Conservation (phyloP, 2,888 invertebrate species). For the Campoplex capitator region DNA sequence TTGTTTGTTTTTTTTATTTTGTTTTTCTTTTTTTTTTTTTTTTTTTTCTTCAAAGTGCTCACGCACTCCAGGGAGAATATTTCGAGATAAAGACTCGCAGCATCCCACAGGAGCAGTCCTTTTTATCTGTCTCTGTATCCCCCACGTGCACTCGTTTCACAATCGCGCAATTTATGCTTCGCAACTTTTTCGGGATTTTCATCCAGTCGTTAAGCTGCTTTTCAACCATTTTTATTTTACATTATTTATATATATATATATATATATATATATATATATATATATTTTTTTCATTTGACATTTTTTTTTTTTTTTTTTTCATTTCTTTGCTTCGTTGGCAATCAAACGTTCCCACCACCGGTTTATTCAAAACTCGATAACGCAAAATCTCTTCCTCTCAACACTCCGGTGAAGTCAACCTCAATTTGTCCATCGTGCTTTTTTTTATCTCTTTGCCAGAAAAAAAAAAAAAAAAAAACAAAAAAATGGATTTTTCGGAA, state of each 20-base stretch:
- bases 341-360: conserved; percentile 57
- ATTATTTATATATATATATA: too few species aligned
- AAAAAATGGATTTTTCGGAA: not conserved
- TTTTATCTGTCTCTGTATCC: not conserved
- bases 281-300: too few species aligned
- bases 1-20: not conserved
- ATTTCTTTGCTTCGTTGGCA: conserved; percentile 14
- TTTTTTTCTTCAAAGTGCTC: too few species aligned
- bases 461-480: not conserved
- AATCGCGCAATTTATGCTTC: conserved; percentile 58
- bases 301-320: conserved; percentile 7
- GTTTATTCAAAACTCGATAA: conserved; percentile 57
- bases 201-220: conserved; percentile 56
- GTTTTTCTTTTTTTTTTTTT: not conserved
- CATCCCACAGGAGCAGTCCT: too few species aligned
- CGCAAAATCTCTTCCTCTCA: conserved; percentile 7
- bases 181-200: conserved; percentile 45
- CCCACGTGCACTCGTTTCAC: conserved; percentile 28
- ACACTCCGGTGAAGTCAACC: conserved; percentile 26
- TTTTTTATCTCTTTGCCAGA: not conserved
- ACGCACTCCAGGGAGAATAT: not conserved
- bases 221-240: not conserved
- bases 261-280: too few species aligned
- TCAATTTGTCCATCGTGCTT: not conserved
- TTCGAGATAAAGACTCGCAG: not conserved